These are phyloP conservation scores for Acrocephalus scirpaceus DNA, from an alignment of 2,797 vertebrate species.

Conservation along the genomic window DNA sequence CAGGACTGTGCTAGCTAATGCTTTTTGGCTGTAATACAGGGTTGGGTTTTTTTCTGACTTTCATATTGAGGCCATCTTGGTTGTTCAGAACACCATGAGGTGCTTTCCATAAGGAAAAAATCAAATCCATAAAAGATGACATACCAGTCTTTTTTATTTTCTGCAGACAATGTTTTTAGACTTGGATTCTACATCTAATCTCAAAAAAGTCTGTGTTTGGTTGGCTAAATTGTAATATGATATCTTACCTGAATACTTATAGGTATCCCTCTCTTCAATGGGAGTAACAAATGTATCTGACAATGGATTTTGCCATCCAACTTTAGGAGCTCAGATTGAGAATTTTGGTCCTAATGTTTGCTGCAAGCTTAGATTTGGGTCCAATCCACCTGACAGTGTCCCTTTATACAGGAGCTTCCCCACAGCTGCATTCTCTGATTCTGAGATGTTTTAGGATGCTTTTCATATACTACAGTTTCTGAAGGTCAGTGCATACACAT, in stretches of 20 bases:
- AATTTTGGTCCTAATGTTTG: neutral
- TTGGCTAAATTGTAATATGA: neutral
- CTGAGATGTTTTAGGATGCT: slow-evolving; percentile 35
- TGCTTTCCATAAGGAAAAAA: neutral
- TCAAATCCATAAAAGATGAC: neutral
- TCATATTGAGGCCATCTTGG: neutral
- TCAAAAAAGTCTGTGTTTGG: neutral
- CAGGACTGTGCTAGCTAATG: neutral
- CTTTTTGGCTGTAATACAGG: neutral
- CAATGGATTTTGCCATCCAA: neutral
- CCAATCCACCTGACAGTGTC: neutral
- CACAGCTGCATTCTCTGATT: neutral
- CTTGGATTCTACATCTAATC: neutral
- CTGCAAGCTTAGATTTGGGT: neutral
- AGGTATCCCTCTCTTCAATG: neutral
- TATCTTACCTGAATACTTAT: neutral
- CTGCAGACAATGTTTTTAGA: neutral
- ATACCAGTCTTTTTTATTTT: neutral
- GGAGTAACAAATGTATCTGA: neutral
- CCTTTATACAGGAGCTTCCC: slow-evolving; percentile 19
- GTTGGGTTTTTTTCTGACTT: neutral
- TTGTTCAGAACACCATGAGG: neutral
- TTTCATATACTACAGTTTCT: slow-evolving; percentile 45
- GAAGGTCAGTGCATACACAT: slow-evolving; percentile 57
- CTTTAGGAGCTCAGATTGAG: neutral